A percentile compares a stretch with the other conserved stretches of the same genome.
These are phyloP conservation scores for Emydocephalus ijimae DNA, from an alignment of 2,113 vertebrate genomes.

Conservation along the genomic window DNA sequence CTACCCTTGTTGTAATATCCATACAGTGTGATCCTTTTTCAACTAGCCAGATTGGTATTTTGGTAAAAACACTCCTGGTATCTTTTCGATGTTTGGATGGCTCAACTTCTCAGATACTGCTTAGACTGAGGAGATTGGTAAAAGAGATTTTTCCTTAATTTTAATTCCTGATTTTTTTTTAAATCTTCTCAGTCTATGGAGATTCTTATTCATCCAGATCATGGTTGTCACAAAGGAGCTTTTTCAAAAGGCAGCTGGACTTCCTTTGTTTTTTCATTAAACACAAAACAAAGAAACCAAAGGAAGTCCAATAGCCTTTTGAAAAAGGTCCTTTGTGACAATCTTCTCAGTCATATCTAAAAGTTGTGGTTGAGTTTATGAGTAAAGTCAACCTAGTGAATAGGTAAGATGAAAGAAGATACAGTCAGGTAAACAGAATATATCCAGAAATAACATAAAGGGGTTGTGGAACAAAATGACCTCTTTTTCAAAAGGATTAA, in stretches of 20 bases:
- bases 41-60: neutral
- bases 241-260: neutral
- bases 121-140: neutral
- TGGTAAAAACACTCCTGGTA: neutral
- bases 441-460: constrained; percentile 10
- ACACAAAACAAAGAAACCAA: neutral
- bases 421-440: neutral
- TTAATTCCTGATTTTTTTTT: neutral
- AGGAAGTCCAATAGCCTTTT: neutral
- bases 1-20: neutral
- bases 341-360: neutral
- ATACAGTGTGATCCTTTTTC: neutral
- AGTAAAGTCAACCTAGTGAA: neutral
- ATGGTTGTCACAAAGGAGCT: neutral
- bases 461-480: neutral
- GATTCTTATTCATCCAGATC: neutral
- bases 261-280: neutral
- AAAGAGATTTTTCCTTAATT: neutral
- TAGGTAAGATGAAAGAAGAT: neutral
- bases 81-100: neutral
- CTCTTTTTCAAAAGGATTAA: neutral
- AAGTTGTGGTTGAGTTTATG: neutral
- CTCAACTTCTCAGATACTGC: neutral
- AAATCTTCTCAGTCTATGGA: neutral
- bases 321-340: neutral